Evolutionary conservation across 2,113 vertebrate genomes (phyloP), one percentile per base, ranked within the genome.

Genomic region (Chlorodrepanis virens): DNA sequence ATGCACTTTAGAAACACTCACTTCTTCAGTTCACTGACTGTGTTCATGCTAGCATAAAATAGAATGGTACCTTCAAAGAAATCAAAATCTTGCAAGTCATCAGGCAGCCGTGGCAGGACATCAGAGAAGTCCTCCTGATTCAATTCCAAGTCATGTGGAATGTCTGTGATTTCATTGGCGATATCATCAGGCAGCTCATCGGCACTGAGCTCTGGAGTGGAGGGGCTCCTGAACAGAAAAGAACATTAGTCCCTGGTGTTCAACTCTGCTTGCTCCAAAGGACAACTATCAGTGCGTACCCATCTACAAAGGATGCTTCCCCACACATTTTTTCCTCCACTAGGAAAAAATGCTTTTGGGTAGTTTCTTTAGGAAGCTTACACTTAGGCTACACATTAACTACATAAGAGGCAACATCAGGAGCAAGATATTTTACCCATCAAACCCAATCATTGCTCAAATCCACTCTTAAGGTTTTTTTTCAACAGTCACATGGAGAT

Each of bases 71-170:
- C 99, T 99, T 99, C 99, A 98, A 99, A 99, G 91, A 99, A 98
- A 98, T 99, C 99, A 96, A 99, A 99, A 97, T 99, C 99, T 97
- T 99, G 99, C 96, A 99, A 98, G 97, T 99, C 99, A 81, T 99
- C 99, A 2, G 99, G 98, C 89, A 99, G 98, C 97, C 99, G 97
- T 0, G 99, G 99, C 90, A 99, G 97, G 94, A 99, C 99, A 10
- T 99, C 99, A 8, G 99, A 99, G 89, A 99, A 99, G 96, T 99
- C 99, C 96, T 99, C 99, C 97, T 99, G 99, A 98, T 99, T 99
- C 83, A 99, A 98, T 97, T 99, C 99, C 65, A 99, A 98, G 97
- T 99, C 99, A 37, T 99, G 99, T 97, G 99, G 99, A 99, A 99
- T 99, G 99, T 99, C 99, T 96, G 99, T 98, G 96, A 99, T 99